These are phyloP conservation scores for Hormaphis cornu DNA, from an alignment of 1,140 invertebrate genomes.

Conservation along the genomic window DNA sequence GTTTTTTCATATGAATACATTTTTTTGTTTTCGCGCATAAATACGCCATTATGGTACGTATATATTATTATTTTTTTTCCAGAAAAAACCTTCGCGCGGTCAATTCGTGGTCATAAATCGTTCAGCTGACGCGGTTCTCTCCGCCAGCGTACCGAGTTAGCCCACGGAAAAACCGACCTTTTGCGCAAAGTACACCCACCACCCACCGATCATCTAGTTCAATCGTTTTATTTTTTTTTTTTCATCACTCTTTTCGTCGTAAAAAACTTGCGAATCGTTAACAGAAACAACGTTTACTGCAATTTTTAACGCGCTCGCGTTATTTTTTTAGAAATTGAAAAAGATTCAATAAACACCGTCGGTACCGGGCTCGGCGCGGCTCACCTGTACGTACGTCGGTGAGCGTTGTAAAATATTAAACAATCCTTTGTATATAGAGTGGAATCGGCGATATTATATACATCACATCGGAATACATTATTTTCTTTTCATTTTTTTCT, in stretches of 20 bases:
- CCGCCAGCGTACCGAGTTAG: background rate
- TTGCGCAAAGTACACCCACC: no score
- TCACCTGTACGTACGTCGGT: no score
- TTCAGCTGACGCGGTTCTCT: background rate
- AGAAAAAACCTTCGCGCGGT: background rate
- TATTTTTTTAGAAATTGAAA: slow-evolving; percentile 28
- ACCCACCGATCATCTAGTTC: no score
- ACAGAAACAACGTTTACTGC: slow-evolving; percentile 18
- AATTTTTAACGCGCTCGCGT: background rate
- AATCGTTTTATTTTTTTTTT: background rate
- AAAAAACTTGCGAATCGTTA: background rate
- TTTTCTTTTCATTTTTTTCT: no score
- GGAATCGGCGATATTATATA: no score
- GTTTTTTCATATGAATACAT: no score
- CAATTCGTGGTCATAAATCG: slow-evolving; percentile 19
- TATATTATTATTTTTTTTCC: background rate
- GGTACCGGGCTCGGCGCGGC: background rate
- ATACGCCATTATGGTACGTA: background rate
- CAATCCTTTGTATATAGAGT: no score
- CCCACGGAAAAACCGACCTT: slow-evolving; percentile 16
- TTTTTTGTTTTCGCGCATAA: background rate
- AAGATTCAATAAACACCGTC: slow-evolving; percentile 2
- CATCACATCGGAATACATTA: no score
- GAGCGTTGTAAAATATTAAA: no score
- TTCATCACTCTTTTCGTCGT: background rate